Base-by-base conservation (phyloP, 1,140 invertebrate genomes). In the Drosophila setifemur region DNA sequence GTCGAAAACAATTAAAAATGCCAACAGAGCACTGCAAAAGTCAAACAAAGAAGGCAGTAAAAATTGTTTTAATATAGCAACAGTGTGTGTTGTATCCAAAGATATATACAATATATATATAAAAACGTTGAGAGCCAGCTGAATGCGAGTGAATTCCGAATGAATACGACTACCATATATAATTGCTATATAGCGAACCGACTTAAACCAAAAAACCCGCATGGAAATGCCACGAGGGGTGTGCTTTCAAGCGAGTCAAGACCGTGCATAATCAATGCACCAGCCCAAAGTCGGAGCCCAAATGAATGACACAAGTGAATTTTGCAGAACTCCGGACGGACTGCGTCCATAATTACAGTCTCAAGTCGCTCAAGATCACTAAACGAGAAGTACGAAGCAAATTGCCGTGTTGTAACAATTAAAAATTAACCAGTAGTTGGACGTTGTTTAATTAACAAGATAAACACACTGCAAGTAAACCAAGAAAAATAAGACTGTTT, bases 1-100 rank as follows among this genome's bases (percentile, higher is more conserved):
- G 33, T n/a, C 35, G 52, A 54, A n/a, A 79, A 85, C 70, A 83
- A 85, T 83, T 83, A 83, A 83, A 79, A 85, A 60, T 78, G 79
- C 78, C 79, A 85, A 78, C 78, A 44, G 69, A 78, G 78, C 78
- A 85, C 47, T 52, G 73, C 53, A 73, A 79, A 85, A 83, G 69
- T 67, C 64, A 85, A 73, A 83, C 73, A 83, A 83, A 83, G 74
- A 55, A 45, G 53, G 11, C 52, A 79, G 31, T 61, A 52, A 53
- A 47, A 50, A 50, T 57, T 19, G 47, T 54, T 23, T 42, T 11
- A 64, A 55, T 45, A 72, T 21, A 57, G 52, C 66, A 77, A 45
- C 53, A 57, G 45, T 47, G n/a, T 31, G 3, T 37, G 2, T 3
- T n/a, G n/a, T n/a, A n/a, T n/a, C n/a, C n/a, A n/a, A n/a, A n/a